Base-by-base conservation (phyloP, 2,888 invertebrate genomes). In the Apocheima hispidaria region DNA sequence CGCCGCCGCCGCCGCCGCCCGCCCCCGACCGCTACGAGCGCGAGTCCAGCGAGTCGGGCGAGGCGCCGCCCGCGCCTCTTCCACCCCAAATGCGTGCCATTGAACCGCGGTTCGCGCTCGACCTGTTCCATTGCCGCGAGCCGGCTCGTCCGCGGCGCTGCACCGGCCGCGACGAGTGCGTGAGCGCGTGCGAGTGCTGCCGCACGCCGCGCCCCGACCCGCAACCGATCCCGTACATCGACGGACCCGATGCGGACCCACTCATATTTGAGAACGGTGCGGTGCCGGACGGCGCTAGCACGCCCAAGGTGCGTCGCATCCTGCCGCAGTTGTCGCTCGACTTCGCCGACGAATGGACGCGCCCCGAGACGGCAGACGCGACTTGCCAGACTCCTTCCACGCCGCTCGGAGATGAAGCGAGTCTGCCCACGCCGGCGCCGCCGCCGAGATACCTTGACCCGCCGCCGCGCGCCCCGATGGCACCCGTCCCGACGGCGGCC, bases 171-270 rank as follows among this genome's bases (percentile, higher is more conserved):
- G 85, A 86, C 60, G 91, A 92, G 54, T 92, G 92, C 68, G 90
- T 86, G 20, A 90, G 89, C 65, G 90, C 90, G 5, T 92, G 92
- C 68, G 91, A 90, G 33, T 92, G 92, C 64, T 92, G 92, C 63
- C 90, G 92, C 56, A 86, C 87, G 28, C 92, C 90, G 36, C 91
- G 90, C 60, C 92, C 92, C 0, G 92, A 92, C 60, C 62, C 84
- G 0, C 84, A 84, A 21, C 86, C 80, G 28, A 93, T 93, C 61
- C 93, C 93, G 0, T 93, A 71, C 73, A 93, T 93, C 49, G 93
- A 93, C 73, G 93, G 90, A 59, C 90, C 92, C 0, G 86, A 84
- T 66, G 88, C 77, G 0, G 92, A 93, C 60, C 93, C 92, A 4
- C 66, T 92, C 12, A 93, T 93, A 77, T 89, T 88, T 63, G 93